phyloP scores from a whole-genome alignment of 92 coral and sea anemone genomes.

The Porites lobata region DNA sequence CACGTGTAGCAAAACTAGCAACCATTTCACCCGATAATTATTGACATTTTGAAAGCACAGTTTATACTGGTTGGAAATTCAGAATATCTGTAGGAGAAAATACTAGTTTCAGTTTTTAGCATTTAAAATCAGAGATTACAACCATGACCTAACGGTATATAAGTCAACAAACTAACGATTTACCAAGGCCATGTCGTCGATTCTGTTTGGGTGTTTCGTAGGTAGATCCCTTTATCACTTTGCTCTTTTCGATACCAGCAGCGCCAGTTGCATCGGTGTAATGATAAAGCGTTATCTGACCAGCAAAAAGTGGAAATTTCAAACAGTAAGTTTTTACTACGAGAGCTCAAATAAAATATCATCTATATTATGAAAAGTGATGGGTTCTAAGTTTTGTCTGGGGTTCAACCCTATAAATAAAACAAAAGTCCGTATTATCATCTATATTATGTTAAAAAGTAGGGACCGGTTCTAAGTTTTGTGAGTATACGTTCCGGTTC shows the following conservation, averaged over 20 bases:
- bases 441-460: no score
- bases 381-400: no score
- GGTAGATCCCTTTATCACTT: conserved; percentile 11
- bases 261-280: conserved; percentile 34
- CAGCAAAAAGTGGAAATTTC: no score
- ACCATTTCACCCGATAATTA: not conserved
- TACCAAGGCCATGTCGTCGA: conserved; percentile 6
- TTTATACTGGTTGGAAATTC: not conserved
- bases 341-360: no score
- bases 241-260: not conserved
- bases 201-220: conserved; percentile 1
- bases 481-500: no score
- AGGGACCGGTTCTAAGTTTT: no score
- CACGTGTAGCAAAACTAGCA: not conserved
- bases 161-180: not conserved
- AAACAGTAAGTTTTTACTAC: no score
- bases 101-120: not conserved
- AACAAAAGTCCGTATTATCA: no score
- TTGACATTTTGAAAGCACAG: not conserved
- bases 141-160: not conserved
- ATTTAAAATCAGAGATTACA: not conserved
- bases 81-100: not conserved
- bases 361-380: no score
- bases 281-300: conserved; percentile 32
- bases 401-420: no score